Base-by-base conservation (phyloP, 2,797 vertebrate genomes). In the Oceanodroma leucorhoa region DNA sequence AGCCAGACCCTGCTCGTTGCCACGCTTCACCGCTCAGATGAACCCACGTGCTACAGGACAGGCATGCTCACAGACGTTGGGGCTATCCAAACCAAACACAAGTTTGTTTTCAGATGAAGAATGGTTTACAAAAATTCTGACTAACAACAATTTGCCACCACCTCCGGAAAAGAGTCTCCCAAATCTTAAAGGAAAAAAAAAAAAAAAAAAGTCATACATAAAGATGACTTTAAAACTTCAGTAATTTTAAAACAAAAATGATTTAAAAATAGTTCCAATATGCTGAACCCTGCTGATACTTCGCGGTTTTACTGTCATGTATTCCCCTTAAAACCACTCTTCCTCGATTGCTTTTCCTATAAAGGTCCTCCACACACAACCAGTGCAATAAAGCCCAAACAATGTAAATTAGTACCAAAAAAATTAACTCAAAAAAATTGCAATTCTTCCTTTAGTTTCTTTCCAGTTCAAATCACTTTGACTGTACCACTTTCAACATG, bases 401-500 rank as follows among this genome's bases (percentile, higher is more conserved):
- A 67, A 48, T 0, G 2, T 26, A 76, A 81, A 69, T 23, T 41
- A 1, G 1, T 8, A 70, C 6, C 0, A 2, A 73, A 81, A 61
- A 81, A 60, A 29, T 8, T 14, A n/a, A 45, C 13, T 65, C 40
- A 38, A 78, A 69, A 12, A 21, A 87, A 69, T 1, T 15, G 5
- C 43, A 87, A 27, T 34, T 66, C 12, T 90, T 16, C 55, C 18
- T 58, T 71, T 29, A 40, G 48, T 17, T 87, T 72, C 34, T 65
- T 81, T 78, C 16, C 29, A 54, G 24, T 24, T 58, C 51, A 82
- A 75, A 80, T 57, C 22, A 36, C 32, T 85, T 55, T 22, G 19
- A 80, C 43, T 12, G 15, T 45, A 12, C 5, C 20, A 57, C 10
- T 57, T 83, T 10, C 36, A 77, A 71, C 13, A 76, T 21, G 9